These are phyloP conservation scores for Epinephelus coioides DNA, from an alignment of 2,797 vertebrate genomes.

Conservation along the genomic window DNA sequence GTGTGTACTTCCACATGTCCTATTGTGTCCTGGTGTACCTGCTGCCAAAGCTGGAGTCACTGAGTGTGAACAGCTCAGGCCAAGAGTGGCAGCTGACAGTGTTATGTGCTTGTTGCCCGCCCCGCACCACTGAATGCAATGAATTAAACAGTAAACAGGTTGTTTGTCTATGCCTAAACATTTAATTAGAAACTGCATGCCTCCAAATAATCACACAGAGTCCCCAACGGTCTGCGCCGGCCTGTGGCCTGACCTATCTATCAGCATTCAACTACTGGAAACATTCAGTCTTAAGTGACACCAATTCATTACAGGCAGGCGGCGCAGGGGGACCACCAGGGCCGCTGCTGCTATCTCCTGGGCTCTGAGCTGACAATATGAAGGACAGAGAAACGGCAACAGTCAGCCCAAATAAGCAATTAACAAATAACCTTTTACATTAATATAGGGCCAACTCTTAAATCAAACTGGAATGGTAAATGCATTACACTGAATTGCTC, in stretches of 20 bases:
- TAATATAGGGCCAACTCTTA: conserved; percentile 22
- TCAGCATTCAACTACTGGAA: conserved; percentile 48
- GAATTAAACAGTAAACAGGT: conserved; percentile 62
- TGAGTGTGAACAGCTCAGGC: conserved; percentile 31
- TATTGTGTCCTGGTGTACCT: conserved; percentile 14
- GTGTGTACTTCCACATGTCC: conserved; percentile 22
- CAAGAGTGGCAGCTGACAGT: conserved; percentile 45
- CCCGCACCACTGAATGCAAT: conserved; percentile 36
- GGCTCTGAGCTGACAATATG: conserved; percentile 47
- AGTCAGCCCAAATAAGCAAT: conserved; percentile 46
- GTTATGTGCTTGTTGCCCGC: conserved; percentile 32
- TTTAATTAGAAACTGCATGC: conserved; percentile 65
- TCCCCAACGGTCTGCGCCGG: conserved; percentile 15
- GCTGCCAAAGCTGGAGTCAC: conserved; percentile 37
- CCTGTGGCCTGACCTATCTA: conserved; percentile 29
- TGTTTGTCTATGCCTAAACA: conserved; percentile 68
- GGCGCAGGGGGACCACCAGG: conserved; percentile 7
- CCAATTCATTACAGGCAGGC: conserved; percentile 49
- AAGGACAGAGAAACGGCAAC: conserved; percentile 35
- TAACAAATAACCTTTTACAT: conserved; percentile 56
- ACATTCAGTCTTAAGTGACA: conserved; percentile 43
- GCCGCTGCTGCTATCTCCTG: conserved; percentile 31
- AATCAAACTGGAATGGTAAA: conserved; percentile 35
- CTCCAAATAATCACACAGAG: conserved; percentile 51
- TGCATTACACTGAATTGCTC: background rate